phyloP scores from a whole-genome alignment of 1,140 invertebrate genomes.

The Drosophila pandora region DNA sequence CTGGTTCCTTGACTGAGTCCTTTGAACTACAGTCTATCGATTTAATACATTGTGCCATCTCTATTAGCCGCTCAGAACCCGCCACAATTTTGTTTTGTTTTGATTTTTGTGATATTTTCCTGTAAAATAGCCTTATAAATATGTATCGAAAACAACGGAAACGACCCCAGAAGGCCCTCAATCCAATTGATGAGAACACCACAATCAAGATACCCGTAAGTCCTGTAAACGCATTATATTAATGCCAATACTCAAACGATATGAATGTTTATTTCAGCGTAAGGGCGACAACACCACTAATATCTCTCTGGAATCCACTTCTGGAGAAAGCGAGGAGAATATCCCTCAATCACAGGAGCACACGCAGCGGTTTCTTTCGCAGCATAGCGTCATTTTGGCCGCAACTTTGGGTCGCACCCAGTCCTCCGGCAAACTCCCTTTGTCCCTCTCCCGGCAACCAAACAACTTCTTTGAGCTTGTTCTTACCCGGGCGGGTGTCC shows the following conservation, averaged over 20 bases:
- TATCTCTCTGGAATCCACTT: conserved; percentile 26
- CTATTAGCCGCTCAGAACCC: background rate
- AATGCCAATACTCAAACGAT: background rate
- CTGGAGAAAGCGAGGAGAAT: conserved; percentile 66
- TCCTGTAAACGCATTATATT: background rate
- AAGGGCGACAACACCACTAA: conserved; percentile 29
- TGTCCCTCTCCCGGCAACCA: conserved; percentile 65
- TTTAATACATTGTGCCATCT: background rate
- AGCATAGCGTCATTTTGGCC: conserved; percentile 69
- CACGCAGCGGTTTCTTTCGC: conserved; percentile 78
- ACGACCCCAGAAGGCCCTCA: conserved; percentile 40
- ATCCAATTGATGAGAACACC: conserved; percentile 72
- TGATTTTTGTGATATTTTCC: background rate
- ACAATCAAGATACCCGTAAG: conserved; percentile 71
- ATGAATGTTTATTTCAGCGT: conserved; percentile 29
- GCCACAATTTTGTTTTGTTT: conserved; percentile 26
- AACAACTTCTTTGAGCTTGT: conserved; percentile 79
- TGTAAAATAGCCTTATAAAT: background rate
- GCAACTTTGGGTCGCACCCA: conserved; percentile 75
- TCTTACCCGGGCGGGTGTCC: conserved; percentile 67
- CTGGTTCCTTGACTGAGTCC: background rate
- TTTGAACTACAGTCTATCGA: background rate
- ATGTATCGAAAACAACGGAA: conserved; percentile 62
- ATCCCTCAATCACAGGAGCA: conserved; percentile 79
- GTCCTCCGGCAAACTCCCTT: conserved; percentile 32